A percentile compares a stretch with the other conserved stretches of the same genome.
phyloP scores from a whole-genome alignment of 1,140 invertebrate species.

The Platorchestia sp. region DNA sequence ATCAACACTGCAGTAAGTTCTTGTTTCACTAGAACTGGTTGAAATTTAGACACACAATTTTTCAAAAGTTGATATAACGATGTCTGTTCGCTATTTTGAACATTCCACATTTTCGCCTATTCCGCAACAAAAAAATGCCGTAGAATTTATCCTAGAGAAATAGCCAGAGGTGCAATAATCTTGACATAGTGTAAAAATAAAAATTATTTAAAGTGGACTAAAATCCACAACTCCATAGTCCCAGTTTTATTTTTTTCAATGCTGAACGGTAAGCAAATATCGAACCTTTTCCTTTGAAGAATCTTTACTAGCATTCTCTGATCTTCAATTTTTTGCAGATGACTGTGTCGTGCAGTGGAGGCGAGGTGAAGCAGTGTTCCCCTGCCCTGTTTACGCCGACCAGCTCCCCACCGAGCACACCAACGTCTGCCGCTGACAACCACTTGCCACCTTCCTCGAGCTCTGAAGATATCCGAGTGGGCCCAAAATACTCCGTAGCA shows the following conservation, averaged over 20 bases:
- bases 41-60: neutral
- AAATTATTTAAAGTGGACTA: neutral
- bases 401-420: neutral
- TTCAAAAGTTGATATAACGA: too few species aligned
- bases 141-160: too few species aligned
- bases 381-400: constrained; percentile 28
- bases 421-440: neutral
- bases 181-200: neutral
- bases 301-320: neutral
- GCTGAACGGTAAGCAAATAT: neutral
- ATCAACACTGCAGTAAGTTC: too few species aligned
- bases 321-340: neutral
- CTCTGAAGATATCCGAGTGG: neutral
- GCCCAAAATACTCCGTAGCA: constrained; percentile 38
- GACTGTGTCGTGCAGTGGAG: constrained; percentile 21
- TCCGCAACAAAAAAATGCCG: too few species aligned
- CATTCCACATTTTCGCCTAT: too few species aligned
- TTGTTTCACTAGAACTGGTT: too few species aligned
- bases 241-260: neutral
- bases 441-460: neutral
- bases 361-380: neutral
- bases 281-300: neutral
- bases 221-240: neutral
- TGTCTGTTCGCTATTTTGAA: too few species aligned
- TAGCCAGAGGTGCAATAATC: neutral